Conservation (phyloP, 2,888 invertebrate genomes). For the Lycophotia porphyrea region DNA sequence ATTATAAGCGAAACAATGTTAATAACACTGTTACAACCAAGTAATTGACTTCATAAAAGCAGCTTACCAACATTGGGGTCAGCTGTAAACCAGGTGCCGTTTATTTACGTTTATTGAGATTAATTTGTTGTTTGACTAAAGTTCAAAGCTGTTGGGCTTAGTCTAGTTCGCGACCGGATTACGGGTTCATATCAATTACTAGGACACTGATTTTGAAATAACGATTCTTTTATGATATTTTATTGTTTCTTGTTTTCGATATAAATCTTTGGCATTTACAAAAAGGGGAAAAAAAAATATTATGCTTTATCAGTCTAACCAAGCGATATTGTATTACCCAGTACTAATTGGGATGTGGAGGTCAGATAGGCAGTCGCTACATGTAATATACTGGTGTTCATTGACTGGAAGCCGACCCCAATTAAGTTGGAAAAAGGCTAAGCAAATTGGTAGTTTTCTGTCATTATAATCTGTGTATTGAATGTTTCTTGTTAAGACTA, state of each 20-base stretch:
- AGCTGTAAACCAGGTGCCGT: constrained; percentile 46
- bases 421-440: too few relatives aligned
- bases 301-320: too few relatives aligned
- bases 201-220: neutral
- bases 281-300: neutral
- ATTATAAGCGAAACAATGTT: constrained; percentile 38
- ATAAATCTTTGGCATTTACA: too few relatives aligned
- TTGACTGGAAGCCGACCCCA: too few relatives aligned
- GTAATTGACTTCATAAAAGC: constrained; percentile 47
- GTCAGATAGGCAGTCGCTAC: too few relatives aligned
- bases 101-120: constrained; percentile 55
- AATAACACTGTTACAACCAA: constrained; percentile 44
- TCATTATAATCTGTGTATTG: neutral
- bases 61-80: constrained; percentile 49
- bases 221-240: neutral
- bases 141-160: constrained; percentile 50
- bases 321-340: too few relatives aligned
- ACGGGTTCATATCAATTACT: constrained; percentile 49
- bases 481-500: neutral
- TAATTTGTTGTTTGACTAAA: constrained; percentile 60
- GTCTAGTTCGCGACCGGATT: constrained; percentile 41
- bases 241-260: neutral
- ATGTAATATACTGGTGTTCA: too few relatives aligned
- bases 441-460: neutral
- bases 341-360: too few relatives aligned